Evolutionary conservation across 2,888 invertebrate species (phyloP).

Genomic region (Polylopha cassiicola): DNA sequence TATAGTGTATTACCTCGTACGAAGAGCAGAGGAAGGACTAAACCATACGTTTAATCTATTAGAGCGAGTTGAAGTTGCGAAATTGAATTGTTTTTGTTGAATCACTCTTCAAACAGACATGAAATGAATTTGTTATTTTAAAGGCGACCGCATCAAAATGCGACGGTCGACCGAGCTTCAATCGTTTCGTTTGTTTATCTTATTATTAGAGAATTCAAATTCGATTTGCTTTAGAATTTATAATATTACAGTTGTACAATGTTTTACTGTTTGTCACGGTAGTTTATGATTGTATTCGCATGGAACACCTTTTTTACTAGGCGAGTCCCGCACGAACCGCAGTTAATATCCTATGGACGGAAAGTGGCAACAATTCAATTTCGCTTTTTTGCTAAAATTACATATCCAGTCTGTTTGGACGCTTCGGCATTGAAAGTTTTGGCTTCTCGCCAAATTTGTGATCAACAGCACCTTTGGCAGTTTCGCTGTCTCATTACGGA

Average conservation of each 20-base stretch:
- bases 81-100: slow-evolving; percentile 42
- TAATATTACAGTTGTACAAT: slow-evolving; percentile 24
- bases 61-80: slow-evolving; percentile 32
- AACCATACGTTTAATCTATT: slow-evolving; percentile 18
- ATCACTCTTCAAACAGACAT: slow-evolving; percentile 4
- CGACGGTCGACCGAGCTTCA: slow-evolving; percentile 11
- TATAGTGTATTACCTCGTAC: too few relatives aligned
- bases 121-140: slow-evolving; percentile 4
- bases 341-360: slow-evolving; percentile 65
- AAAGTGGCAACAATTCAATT: slow-evolving; percentile 74
- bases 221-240: slow-evolving; percentile 47
- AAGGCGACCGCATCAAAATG: slow-evolving; percentile 3
- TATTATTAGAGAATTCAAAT: slow-evolving; percentile 24
- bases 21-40: too few relatives aligned
- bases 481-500: slow-evolving; percentile 57
- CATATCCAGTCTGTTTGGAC: slow-evolving; percentile 55
- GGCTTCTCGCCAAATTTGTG: slow-evolving; percentile 62
- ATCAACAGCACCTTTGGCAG: slow-evolving; percentile 54
- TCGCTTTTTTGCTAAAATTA: slow-evolving; percentile 71
- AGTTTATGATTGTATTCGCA: slow-evolving; percentile 63
- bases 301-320: slow-evolving; percentile 55
- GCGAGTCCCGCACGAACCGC: slow-evolving; percentile 59
- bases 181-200: slow-evolving; percentile 27
- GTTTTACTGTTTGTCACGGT: slow-evolving; percentile 48
- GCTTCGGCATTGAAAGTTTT: slow-evolving; percentile 62